Percentiles rank a stretch among this genome's conserved stretches.
These are phyloP conservation scores for Leptonema lineaticorne DNA, from an alignment of 1,140 invertebrate species.

Conservation along the genomic window DNA sequence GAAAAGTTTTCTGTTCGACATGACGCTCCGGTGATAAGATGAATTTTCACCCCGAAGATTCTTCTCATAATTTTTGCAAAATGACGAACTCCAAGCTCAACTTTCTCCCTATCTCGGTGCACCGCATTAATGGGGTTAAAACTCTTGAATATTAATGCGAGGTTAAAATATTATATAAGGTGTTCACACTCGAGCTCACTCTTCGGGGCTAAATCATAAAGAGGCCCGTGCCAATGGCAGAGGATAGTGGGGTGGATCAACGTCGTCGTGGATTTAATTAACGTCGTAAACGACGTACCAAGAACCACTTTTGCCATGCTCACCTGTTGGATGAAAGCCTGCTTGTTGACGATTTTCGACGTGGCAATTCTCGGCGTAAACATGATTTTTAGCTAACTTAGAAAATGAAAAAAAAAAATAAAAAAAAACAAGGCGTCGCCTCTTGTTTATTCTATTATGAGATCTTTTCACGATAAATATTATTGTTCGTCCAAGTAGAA, in stretches of 20 bases:
- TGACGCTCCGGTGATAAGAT: neutral
- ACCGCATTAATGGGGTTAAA: constrained; percentile 37
- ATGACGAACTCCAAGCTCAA: neutral
- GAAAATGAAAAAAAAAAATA: too few relatives aligned
- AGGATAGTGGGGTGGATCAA: constrained; percentile 23
- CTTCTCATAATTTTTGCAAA: neutral
- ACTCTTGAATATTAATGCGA: constrained; percentile 42
- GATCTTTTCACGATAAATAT: too few relatives aligned
- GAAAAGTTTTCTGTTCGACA: constrained; percentile 8
- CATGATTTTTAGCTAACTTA: neutral
- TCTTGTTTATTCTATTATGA: too few relatives aligned
- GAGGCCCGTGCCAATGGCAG: constrained; percentile 12
- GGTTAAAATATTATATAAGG: constrained; percentile 42
- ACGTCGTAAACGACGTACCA: constrained; percentile 36
- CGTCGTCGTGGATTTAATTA: constrained; percentile 37
- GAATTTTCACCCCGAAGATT: constrained; percentile 1
- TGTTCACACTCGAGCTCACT: constrained; percentile 36
- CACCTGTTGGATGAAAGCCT: constrained; percentile 34
- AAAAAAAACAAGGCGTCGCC: too few relatives aligned
- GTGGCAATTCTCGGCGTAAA: constrained; percentile 1
- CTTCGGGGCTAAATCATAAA: constrained; percentile 31
- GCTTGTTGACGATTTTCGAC: neutral
- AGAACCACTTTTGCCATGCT: constrained; percentile 18
- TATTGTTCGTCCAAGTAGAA: too few relatives aligned
- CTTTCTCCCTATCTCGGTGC: constrained; percentile 3